A percentile compares a stretch with the other conserved stretches of the same genome.
These are phyloP conservation scores for Australoheros facetus DNA, from an alignment of 2,797 vertebrate genomes.

Conservation along the genomic window DNA sequence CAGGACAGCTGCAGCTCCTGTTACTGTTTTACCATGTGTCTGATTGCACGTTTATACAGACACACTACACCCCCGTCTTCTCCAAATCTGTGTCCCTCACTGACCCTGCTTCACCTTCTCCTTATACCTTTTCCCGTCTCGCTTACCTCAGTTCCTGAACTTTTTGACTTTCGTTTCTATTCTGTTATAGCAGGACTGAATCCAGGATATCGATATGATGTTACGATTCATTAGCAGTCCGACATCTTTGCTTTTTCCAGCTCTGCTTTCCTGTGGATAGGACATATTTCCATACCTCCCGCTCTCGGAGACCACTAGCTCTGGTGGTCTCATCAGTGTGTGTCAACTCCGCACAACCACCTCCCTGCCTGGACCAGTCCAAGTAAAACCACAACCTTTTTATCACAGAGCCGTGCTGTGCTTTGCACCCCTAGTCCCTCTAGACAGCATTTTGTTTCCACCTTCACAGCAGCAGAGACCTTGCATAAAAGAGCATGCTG, in stretches of 20 bases:
- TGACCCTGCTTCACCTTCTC: slow-evolving; percentile 17
- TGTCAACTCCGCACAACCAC: slow-evolving; percentile 50
- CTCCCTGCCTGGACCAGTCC: slow-evolving; percentile 36
- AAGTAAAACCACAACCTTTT: slow-evolving; percentile 59
- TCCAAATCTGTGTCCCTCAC: slow-evolving; percentile 15
- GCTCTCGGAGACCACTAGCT: slow-evolving; percentile 55
- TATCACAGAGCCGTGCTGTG: slow-evolving; percentile 33
- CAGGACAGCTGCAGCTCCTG: slow-evolving; percentile 51
- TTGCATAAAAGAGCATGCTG: slow-evolving; percentile 55
- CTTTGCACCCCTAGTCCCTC: slow-evolving; percentile 23
- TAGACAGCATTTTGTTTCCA: slow-evolving; percentile 30
- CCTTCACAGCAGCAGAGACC: slow-evolving; percentile 29
- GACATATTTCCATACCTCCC: slow-evolving; percentile 51
- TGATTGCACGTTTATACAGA: slow-evolving; percentile 48
- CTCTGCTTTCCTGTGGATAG: slow-evolving; percentile 33
- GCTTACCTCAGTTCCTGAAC: background rate
- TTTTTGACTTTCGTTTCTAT: slow-evolving; percentile 1
- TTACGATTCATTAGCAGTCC: slow-evolving; percentile 50
- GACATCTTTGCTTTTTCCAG: slow-evolving; percentile 42
- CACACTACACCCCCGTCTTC: slow-evolving; percentile 8
- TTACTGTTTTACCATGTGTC: slow-evolving; percentile 39
- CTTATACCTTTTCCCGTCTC: background rate
- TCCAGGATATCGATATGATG: slow-evolving; percentile 51
- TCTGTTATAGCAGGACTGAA: slow-evolving; percentile 17
- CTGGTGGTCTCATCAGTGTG: slow-evolving; percentile 67